phyloP scores from a whole-genome alignment of 1,140 invertebrate species.

The Rhopalosiphum maidis region DNA sequence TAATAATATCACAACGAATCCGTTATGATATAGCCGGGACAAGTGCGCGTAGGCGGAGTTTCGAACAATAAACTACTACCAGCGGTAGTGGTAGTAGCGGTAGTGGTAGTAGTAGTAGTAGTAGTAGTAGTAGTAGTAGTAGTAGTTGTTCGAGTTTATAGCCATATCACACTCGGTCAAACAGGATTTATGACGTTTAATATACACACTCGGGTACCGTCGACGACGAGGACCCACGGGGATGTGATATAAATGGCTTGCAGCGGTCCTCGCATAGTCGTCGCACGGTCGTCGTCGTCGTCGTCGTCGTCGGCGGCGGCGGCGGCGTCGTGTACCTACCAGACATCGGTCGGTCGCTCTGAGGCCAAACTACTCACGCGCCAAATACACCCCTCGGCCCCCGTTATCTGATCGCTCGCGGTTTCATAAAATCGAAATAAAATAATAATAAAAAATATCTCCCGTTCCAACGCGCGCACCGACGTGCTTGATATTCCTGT shows the following conservation, averaged over 20 bases:
- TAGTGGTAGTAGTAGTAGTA: neutral
- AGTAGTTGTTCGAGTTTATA: neutral
- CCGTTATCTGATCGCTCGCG: conserved; percentile 50
- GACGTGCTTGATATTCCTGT: neutral
- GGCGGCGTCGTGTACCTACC: neutral
- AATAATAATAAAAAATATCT: conserved; percentile 16
- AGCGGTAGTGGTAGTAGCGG: no score
- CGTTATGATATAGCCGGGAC: neutral
- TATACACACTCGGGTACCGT: neutral
- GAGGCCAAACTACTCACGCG: conserved; percentile 55
- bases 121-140: neutral
- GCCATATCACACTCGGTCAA: neutral
- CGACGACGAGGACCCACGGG: conserved; percentile 28
- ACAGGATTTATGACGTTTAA: conserved; percentile 29
- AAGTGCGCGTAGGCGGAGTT: conserved; percentile 25
- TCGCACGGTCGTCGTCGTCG: neutral
- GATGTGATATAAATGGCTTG: conserved; percentile 23
- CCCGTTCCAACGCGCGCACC: no score
- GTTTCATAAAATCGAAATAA: conserved; percentile 21
- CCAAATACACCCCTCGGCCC: conserved; percentile 53
- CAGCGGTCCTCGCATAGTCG: neutral
- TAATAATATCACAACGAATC: conserved; percentile 2
- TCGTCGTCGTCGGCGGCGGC: conserved; percentile 21
- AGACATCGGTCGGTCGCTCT: conserved; percentile 24
- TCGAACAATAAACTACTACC: neutral